Conservation (phyloP, 2,113 vertebrate genomes). For the Aphelocoma coerulescens region DNA sequence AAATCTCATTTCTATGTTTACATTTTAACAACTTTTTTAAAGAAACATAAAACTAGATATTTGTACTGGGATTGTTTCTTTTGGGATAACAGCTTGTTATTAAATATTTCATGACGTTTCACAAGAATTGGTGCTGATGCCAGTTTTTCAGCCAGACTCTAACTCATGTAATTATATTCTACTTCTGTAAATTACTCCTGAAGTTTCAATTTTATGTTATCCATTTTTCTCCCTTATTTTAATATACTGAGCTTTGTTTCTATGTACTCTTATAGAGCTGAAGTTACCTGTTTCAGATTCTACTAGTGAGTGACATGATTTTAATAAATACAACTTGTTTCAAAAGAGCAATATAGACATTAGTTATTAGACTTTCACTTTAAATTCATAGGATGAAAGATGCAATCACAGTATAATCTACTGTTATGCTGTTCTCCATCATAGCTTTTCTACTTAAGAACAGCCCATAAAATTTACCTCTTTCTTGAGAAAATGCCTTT, state of each 20-base stretch:
- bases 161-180: neutral
- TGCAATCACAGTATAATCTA: neutral
- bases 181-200: neutral
- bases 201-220: neutral
- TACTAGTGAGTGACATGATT: neutral
- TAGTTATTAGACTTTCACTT: neutral
- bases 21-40: neutral
- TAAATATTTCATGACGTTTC: neutral
- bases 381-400: neutral
- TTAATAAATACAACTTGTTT: neutral
- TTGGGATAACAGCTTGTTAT: neutral
- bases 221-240: neutral
- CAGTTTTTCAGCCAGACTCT: neutral
- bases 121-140: neutral
- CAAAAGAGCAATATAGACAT: neutral
- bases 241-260: neutral
- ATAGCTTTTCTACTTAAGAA: neutral
- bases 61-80: neutral
- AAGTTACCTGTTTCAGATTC: neutral
- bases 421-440: neutral
- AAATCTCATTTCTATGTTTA: neutral
- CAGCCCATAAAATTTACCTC: neutral
- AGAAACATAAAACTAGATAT: neutral
- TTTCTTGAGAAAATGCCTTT: neutral
- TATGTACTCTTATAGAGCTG: neutral